Percentiles rank a stretch among this genome's conserved stretches.
Conservation (phyloP, 2,797 vertebrate genomes). For the Hydrocynus forskahlii region DNA sequence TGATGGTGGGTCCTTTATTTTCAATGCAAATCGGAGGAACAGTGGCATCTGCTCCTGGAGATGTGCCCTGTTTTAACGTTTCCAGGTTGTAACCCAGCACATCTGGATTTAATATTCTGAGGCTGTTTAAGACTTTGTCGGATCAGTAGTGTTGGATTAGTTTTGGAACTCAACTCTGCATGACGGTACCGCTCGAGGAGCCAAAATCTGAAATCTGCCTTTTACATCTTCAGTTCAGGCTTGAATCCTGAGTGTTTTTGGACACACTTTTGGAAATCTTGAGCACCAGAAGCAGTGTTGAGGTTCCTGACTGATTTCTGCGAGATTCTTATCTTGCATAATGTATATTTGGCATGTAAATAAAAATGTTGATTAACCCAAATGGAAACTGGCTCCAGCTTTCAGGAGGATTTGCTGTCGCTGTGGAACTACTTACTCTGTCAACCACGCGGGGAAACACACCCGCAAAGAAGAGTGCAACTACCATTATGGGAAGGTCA, state of each 20-base stretch:
- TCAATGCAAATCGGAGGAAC: neutral
- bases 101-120: slow-evolving; percentile 20
- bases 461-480: slow-evolving; percentile 81
- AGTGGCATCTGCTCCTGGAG: neutral
- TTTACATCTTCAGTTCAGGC: neutral
- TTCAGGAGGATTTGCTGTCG: slow-evolving; percentile 82
- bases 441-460: slow-evolving; percentile 77
- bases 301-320: neutral
- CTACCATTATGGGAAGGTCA: slow-evolving; percentile 82
- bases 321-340: neutral
- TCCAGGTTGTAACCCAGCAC: neutral
- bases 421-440: slow-evolving; percentile 79
- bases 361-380: slow-evolving; percentile 24
- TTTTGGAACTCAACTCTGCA: neutral
- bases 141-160: neutral
- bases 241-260: neutral
- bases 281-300: neutral
- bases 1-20: slow-evolving; percentile 71
- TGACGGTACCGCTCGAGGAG: neutral
- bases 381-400: slow-evolving; percentile 64
- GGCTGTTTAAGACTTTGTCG: neutral
- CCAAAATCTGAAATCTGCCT: neutral
- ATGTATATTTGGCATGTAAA: neutral
- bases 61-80: neutral
- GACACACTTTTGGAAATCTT: neutral